Evolutionary conservation across 2,113 vertebrate genomes (phyloP), one percentile per base, ranked within the genome.

Genomic region (Thermophis baileyi): DNA sequence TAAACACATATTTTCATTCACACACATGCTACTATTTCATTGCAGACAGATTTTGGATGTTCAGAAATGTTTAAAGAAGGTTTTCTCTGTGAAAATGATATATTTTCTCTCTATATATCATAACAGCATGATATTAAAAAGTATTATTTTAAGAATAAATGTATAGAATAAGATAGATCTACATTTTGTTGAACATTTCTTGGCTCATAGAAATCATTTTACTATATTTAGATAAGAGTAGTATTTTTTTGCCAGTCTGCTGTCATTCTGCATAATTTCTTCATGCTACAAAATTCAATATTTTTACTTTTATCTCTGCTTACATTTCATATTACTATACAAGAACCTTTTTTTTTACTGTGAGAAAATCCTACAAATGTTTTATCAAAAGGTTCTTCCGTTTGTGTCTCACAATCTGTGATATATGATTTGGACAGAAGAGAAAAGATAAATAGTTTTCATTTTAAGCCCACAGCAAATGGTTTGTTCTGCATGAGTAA

Each of bases 361-460:
- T 91, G 3, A 93, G 25, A 57, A 95, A 96, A 89, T 90, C 86
- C 0, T 60, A 95, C 50, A 35, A 92, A 89, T 10, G 6, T 94
- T 95, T 95, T 94, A 93, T 92, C 0, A 0, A 95, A 96, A 88
- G 7, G 18, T 50, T 90, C 46, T 91, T 49, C n/a, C 12, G 60
- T 94, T 95, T 94, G 12, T 95, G 93, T 93, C 93, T 96, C 51
- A 94, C 95, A 93, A 94, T 44, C 74, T 96, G 92, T 96, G 91
- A 97, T 97, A 96, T 94, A 95, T 69, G 88, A 92, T 95, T 97
- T 96, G 92, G 91, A 94, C 91, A 95, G 57, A 95, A 95, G 87
- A 44, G 87, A 94, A 85, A 94, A 96, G 94, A 96, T 95, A 96
- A 96, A 97, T 94, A 92, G 60, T 93, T 97, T 97, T 96, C 91